Percentiles rank a stretch among this genome's conserved stretches.
Evolutionary conservation across 2,888 invertebrate genomes (phyloP).

Genomic region (Drosophila diplacantha): DNA sequence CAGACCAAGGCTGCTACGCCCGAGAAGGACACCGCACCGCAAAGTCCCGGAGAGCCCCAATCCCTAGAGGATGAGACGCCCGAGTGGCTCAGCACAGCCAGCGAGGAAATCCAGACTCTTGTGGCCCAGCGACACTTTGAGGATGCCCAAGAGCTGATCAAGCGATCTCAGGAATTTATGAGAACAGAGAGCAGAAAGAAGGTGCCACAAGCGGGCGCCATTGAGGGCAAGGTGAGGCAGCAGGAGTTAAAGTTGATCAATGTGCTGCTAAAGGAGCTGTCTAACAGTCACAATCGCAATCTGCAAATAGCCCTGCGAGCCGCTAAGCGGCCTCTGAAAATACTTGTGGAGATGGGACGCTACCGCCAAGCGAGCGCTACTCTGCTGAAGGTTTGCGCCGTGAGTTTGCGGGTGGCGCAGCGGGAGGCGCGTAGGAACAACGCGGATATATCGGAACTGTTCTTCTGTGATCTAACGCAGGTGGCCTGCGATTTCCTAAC

Average conservation of each 20-base stretch:
- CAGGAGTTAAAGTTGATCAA: constrained; percentile 89
- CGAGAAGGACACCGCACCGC: constrained; percentile 40
- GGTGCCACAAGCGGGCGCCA: constrained; percentile 63
- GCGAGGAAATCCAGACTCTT: constrained; percentile 95
- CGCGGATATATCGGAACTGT: constrained; percentile 80
- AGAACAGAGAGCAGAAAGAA: constrained; percentile 68
- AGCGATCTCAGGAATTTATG: constrained; percentile 82
- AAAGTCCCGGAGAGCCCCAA: constrained; percentile 66
- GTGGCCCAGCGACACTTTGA: constrained; percentile 98
- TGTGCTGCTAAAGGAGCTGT: constrained; percentile 91
- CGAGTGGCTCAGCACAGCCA: constrained; percentile 93
- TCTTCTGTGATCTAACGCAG: constrained; percentile 84
- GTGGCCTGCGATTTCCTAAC: constrained; percentile 86
- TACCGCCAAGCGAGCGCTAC: constrained; percentile 78
- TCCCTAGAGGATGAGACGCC: constrained; percentile 79
- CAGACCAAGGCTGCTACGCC: constrained; percentile 49
- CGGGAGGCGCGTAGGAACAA: constrained; percentile 77
- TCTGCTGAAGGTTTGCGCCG: constrained; percentile 75
- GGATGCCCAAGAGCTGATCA: constrained; percentile 90
- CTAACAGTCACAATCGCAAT: constrained; percentile 93
- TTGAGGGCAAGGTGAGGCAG: constrained; percentile 81
- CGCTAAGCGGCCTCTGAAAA: constrained; percentile 88
- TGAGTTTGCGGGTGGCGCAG: constrained; percentile 76
- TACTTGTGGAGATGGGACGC: constrained; percentile 81
- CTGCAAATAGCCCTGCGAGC: constrained; percentile 93